These are phyloP conservation scores for Pluvialis apricaria DNA, from an alignment of 2,113 vertebrate genomes.

Conservation along the genomic window DNA sequence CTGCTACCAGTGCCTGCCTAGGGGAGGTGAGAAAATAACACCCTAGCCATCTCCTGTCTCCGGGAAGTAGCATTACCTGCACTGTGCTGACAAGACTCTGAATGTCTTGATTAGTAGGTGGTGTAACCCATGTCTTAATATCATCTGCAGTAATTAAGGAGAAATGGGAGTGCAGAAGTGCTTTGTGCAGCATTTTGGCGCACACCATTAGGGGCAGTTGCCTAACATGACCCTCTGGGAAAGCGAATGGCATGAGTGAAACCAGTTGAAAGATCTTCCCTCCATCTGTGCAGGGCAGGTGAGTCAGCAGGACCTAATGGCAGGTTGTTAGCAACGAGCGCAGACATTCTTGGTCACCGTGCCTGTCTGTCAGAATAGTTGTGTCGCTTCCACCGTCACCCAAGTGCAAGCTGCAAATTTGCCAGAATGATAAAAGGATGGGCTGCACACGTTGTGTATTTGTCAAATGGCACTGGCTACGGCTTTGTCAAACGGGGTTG, in stretches of 20 bases:
- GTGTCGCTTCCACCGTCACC: not conserved
- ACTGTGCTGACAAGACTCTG: not conserved
- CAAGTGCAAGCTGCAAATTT: not conserved
- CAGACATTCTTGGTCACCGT: not conserved
- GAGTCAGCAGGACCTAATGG: conserved; percentile 5
- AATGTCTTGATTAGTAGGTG: not conserved
- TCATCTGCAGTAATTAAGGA: not conserved
- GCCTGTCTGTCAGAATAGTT: not conserved
- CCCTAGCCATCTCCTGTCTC: not conserved
- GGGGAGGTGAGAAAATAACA: not conserved
- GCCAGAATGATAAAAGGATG: not conserved
- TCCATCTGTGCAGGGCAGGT: not conserved
- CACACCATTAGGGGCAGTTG: not conserved
- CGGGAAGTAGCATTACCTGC: rapidly evolving
- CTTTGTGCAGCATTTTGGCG: not conserved
- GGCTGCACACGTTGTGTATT: rapidly evolving
- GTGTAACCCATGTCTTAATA: not conserved
- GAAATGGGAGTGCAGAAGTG: not conserved
- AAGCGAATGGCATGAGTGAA: not conserved
- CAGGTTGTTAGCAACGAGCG: not conserved
- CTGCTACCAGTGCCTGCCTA: not conserved
- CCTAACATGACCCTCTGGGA: not conserved
- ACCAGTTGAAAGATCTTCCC: not conserved
- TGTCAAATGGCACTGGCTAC: not conserved
- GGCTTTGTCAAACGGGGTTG: not conserved